Base-by-base conservation (phyloP, 2,888 invertebrate genomes). In the Argyra leucocephala region DNA sequence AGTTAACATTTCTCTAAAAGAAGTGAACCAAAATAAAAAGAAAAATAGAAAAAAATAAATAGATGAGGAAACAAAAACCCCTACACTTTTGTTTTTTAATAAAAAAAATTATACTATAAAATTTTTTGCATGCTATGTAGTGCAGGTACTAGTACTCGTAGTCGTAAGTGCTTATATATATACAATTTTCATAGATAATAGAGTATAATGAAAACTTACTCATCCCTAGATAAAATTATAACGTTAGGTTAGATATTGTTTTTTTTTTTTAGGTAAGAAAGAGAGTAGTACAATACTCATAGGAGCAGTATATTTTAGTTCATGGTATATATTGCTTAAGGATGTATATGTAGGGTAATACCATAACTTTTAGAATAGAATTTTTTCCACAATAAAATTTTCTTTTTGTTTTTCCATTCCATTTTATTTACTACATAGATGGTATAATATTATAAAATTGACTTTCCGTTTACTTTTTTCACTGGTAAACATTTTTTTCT, bases 1-100 rank as follows among this genome's bases (percentile, higher is more conserved):
- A 66, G 61, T 57, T 22, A 18, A 61, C 58, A 57, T 61, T 63
- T 61, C 18, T 15, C 10, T 60, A 18, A 18, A 57, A n/a, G 23
- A 23, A 7, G 18, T 15, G 21, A 4, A 22, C 12, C 59, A 59
- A 22, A 59, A 57, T 18, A 61, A 65, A 59, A 57, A 23, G 61
- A 61, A 66, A 66, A 64, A 64, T 22, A 23, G 37, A 66, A 63
- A 66, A 66, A 48, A 7, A 26, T 18, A 22, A 3, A 21, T 22
- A 7, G 12, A 31, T 2, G 31, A 31, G 12, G 12, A 31, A 31
- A 10, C 9, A 26, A 9, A 15, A 48, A 5, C 48, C 2, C n/a
- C 18, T 31, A 31, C 6, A 31, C 10, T 48, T 48, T 48, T 48
- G 15, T 48, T 12, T 48, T 37, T 37, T 48, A 48, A 5, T 18